Percentiles rank a stretch among this genome's conserved stretches.
Conservation (phyloP, 2,888 invertebrate genomes). For the Drosophila anomalata region DNA sequence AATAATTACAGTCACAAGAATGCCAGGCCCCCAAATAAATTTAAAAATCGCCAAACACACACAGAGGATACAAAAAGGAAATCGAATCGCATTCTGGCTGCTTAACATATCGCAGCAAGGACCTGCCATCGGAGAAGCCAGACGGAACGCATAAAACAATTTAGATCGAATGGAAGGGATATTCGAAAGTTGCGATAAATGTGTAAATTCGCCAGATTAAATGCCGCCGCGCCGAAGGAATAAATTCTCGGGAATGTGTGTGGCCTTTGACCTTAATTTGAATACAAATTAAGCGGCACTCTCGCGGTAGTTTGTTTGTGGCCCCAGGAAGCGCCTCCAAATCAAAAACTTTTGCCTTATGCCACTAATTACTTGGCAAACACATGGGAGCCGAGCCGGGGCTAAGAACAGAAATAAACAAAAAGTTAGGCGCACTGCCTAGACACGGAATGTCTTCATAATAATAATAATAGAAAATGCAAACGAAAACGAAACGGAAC, state of each 20-base stretch:
- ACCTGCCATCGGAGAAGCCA: conserved; percentile 18
- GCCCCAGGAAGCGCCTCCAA: conserved; percentile 50
- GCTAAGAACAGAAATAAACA: conserved; percentile 42
- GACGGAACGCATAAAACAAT: conserved; percentile 66
- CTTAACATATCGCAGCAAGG: conserved; percentile 60
- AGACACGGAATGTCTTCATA: conserved; percentile 73
- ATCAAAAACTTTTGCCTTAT: conserved; percentile 40
- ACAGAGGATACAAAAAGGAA: conserved; percentile 22
- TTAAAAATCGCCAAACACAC: conserved; percentile 37
- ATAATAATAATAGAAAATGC: conserved; percentile 69
- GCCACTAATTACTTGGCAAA: conserved; percentile 71
- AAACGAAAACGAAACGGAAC: conserved; percentile 49
- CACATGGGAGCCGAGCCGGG: conserved; percentile 37
- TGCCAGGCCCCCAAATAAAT: conserved; percentile 65
- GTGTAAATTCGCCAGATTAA: conserved; percentile 69
- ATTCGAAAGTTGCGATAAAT: conserved; percentile 56
- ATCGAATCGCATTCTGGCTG: conserved; percentile 65
- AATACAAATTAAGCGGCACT: conserved; percentile 56
- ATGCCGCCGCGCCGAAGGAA: conserved; percentile 60
- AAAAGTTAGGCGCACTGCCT: conserved; percentile 53
- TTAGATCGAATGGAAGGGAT: conserved; percentile 70
- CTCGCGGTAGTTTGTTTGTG: conserved; percentile 6
- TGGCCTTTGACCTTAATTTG: conserved; percentile 73
- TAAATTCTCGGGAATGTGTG: conserved; percentile 55
- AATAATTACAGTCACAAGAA: conserved; percentile 48